Percentiles rank a stretch among this genome's conserved stretches.
phyloP scores from a whole-genome alignment of 2,113 vertebrate species.

The Tragelaphus buxtoni region DNA sequence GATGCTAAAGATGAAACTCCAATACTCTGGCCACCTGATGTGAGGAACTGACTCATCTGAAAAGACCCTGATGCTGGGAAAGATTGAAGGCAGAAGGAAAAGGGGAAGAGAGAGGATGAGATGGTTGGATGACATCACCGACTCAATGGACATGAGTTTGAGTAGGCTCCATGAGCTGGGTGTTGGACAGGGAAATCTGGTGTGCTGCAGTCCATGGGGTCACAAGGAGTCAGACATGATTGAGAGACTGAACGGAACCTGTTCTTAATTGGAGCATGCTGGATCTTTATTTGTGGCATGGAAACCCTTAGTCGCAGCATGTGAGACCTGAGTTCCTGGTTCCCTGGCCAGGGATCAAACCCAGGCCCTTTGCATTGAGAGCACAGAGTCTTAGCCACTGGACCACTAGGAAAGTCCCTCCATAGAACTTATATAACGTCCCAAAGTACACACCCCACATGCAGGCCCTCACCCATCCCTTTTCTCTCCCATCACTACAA shows the following conservation, averaged over 20 bases:
- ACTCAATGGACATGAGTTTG: background rate
- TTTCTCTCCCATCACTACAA: background rate
- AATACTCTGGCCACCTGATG: background rate
- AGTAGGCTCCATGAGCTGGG: background rate
- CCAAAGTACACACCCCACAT: background rate
- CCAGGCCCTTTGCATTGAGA: background rate
- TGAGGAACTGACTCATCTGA: background rate
- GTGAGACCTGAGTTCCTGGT: background rate
- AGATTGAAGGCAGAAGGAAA: background rate
- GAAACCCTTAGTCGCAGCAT: background rate
- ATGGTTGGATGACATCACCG: background rate
- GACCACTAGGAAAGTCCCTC: background rate
- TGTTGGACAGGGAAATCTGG: background rate
- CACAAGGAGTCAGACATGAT: background rate
- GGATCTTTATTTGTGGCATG: background rate
- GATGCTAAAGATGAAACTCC: background rate
- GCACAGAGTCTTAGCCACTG: background rate
- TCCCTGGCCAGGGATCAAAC: background rate
- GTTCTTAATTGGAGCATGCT: background rate
- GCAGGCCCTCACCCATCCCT: background rate
- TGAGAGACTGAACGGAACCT: background rate
- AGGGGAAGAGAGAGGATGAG: background rate
- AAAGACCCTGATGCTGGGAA: background rate
- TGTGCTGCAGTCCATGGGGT: background rate
- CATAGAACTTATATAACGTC: background rate